A percentile compares a stretch with the other conserved stretches of the same genome.
phyloP scores from a whole-genome alignment of 2,888 invertebrate species.

The Amitus sp. region DNA sequence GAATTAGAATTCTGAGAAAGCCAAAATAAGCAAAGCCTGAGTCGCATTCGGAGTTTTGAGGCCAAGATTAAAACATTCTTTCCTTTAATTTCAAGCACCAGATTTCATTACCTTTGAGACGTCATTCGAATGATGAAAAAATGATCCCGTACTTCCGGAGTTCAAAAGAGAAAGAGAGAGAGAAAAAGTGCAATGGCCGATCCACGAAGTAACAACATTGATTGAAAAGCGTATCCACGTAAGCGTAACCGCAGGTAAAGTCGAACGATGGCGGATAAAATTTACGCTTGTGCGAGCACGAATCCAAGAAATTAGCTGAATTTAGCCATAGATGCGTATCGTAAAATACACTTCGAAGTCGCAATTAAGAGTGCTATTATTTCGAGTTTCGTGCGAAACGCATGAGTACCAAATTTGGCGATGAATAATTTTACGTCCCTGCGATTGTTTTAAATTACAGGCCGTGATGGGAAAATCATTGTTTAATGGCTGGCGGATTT shows the following conservation, averaged over 20 bases:
- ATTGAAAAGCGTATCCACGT: constrained; percentile 38
- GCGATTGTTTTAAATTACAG: no score
- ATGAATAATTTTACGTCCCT: no score
- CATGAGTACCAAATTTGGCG: constrained; percentile 16
- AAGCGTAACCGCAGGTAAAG: constrained; percentile 39
- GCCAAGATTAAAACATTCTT: no score
- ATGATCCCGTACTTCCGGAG: constrained; percentile 15
- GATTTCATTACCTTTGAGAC: background rate
- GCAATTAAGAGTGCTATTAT: constrained; percentile 36
- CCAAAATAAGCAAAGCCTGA: no score
- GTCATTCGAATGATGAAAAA: constrained; percentile 16
- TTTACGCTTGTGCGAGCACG: constrained; percentile 41
- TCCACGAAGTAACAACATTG: constrained; percentile 35
- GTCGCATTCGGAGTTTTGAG: no score
- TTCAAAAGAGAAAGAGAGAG: constrained; percentile 13
- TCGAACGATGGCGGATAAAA: constrained; percentile 37
- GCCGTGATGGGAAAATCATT: no score
- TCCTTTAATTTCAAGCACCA: background rate
- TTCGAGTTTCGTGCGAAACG: constrained; percentile 35
- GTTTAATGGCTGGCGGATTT: no score
- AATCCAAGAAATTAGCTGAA: constrained; percentile 33
- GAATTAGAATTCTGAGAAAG: no score
- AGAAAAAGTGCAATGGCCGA: constrained; percentile 37
- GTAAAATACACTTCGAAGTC: constrained; percentile 34
- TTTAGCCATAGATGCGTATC: constrained; percentile 37